Evolutionary conservation across 2,797 vertebrate genomes (phyloP), one percentile per base, ranked within the genome.

Genomic region (Urocyon cinereoargenteus): DNA sequence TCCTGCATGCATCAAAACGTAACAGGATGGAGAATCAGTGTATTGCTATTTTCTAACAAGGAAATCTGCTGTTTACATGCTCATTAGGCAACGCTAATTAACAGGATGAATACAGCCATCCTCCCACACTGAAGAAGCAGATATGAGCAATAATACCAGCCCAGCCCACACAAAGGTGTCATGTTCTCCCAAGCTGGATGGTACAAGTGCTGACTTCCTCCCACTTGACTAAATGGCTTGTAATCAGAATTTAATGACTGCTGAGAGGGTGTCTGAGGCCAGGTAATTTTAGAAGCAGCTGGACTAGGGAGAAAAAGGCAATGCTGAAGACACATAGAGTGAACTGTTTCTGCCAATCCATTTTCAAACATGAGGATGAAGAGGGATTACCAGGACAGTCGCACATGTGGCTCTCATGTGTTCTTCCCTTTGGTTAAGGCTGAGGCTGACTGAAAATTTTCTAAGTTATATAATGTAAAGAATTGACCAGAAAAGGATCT

Each of bases 21-120:
- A 96, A 84, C 53, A 96, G 84, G 86, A 96, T 64, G 45, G 55
- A 73, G 83, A 95, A 86, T 75, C 90, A 57, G 51, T n/a, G 62
- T 45, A 57, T 6, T 91, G 84, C 57, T 96, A 85, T 95, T 92
- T 92, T 89, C 86, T 94, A 90, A 97, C 91, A 85, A 61, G 91
- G 81, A 86, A 96, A 89, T 86, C 84, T 85, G 64, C 81, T 84
- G 59, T 90, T 94, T 85, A 90, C 75, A 93, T 82, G 70, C 55
- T 96, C 78, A 88, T 28, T 79, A 89, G 86, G 78, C 89, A 81
- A 95, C 28, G 45, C 57, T 97, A 92, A 97, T 86, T 68, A 93
- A 78, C 73, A 87, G 84, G 72, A 82, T 90, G 84, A 93, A 75
- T n/a, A 72, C 1, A 2, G 81, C 31, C 82, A 36, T 36, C 90